A percentile compares a stretch with the other conserved stretches of the same genome.
Conservation (phyloP, 1,140 invertebrate genomes). For the Orius insidiosus region DNA sequence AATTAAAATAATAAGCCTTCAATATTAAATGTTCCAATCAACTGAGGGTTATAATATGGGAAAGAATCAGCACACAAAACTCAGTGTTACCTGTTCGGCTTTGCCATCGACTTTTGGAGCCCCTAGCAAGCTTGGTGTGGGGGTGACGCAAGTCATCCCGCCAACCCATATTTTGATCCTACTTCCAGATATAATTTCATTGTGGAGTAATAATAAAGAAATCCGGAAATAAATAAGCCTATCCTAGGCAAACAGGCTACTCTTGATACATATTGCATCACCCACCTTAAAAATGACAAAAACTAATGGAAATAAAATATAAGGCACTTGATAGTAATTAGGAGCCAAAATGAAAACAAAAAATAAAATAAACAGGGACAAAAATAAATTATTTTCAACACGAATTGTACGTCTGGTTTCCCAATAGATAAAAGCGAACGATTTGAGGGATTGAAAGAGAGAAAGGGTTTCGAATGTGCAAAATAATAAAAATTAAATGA, state of each 20-base stretch:
- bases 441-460: neutral
- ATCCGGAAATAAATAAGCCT: too few species aligned
- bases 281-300: too few species aligned
- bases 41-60: neutral
- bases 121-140: neutral
- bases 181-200: too few species aligned
- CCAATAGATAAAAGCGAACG: neutral
- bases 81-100: neutral
- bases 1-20: constrained; percentile 4
- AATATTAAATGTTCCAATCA: too few species aligned
- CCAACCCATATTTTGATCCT: too few species aligned
- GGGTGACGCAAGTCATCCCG: neutral
- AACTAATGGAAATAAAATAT: too few species aligned
- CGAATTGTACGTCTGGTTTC: neutral
- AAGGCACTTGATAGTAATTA: too few species aligned
- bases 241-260: too few species aligned
- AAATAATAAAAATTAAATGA: neutral
- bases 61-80: neutral
- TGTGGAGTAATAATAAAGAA: too few species aligned
- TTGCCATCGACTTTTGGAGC: neutral
- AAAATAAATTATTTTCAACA: neutral
- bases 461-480: neutral
- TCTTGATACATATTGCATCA: too few species aligned
- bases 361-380: neutral
- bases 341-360: too few species aligned